Conservation (phyloP, 2,113 vertebrate species). For the Nymphicus hollandicus region DNA sequence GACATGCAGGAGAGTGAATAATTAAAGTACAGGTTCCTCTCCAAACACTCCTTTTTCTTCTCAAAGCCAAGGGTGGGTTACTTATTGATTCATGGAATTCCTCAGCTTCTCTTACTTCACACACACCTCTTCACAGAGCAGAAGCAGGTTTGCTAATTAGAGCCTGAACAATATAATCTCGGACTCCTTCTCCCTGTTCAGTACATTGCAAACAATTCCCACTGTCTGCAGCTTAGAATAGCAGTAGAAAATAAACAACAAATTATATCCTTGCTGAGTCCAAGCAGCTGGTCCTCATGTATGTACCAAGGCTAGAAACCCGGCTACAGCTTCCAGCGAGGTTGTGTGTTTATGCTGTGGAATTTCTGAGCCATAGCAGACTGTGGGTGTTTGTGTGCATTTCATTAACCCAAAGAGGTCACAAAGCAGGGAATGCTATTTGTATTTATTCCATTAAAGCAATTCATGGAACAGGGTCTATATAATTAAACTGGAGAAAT, state of each 20-base stretch:
- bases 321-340: background rate
- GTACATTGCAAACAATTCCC: background rate
- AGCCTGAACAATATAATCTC: background rate
- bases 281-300: background rate
- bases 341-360: slow-evolving; percentile 44
- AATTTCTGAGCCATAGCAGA: slow-evolving; percentile 33
- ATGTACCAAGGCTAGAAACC: background rate
- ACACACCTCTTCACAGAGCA: background rate
- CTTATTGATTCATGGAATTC: background rate
- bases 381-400: slow-evolving; percentile 51
- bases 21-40: background rate
- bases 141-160: background rate
- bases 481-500: slow-evolving; percentile 59
- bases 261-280: slow-evolving; percentile 13
- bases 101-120: background rate
- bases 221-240: background rate
- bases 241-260: slow-evolving; percentile 12
- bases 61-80: background rate
- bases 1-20: background rate
- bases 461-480: slow-evolving; percentile 48
- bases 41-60: background rate
- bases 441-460: slow-evolving; percentile 54
- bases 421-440: slow-evolving; percentile 33
- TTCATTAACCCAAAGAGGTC: slow-evolving; percentile 58
- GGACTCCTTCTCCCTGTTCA: background rate